Evolutionary conservation across 2,888 invertebrate species (phyloP).

Genomic region (Eupithecia vulgata): DNA sequence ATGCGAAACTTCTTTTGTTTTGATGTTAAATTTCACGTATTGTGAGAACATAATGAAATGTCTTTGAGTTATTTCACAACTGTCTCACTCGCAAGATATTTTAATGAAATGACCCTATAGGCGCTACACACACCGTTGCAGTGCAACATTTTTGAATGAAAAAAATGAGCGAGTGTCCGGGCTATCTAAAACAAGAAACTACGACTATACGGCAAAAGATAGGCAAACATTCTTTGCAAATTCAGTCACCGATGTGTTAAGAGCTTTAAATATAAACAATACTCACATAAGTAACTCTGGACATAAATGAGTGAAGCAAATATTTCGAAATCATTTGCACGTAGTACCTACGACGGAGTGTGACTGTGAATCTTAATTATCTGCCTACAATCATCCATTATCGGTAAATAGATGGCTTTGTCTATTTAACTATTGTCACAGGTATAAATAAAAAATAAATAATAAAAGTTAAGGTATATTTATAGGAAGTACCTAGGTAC

Average conservation of each 20-base stretch:
- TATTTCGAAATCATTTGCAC: slow-evolving; percentile 28
- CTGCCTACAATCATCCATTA: slow-evolving; percentile 20
- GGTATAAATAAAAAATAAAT: neutral
- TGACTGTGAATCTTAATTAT: slow-evolving; percentile 32
- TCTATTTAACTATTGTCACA: slow-evolving; percentile 16
- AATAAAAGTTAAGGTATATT: too few relatives aligned
- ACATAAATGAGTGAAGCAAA: slow-evolving; percentile 23
- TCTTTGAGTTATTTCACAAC: too few relatives aligned
- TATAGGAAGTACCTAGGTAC: too few relatives aligned
- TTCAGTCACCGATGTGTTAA: slow-evolving; percentile 5
- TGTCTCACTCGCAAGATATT: too few relatives aligned
- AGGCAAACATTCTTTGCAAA: neutral
- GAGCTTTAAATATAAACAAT: slow-evolving; percentile 14
- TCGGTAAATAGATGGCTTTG: slow-evolving; percentile 8
- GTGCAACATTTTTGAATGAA: too few relatives aligned
- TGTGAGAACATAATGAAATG: too few relatives aligned
- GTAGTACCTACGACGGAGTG: slow-evolving; percentile 7
- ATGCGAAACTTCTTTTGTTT: too few relatives aligned
- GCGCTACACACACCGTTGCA: too few relatives aligned
- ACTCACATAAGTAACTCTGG: slow-evolving; percentile 1
- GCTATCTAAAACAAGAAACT: neutral
- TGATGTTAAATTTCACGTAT: too few relatives aligned
- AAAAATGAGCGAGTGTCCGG: too few relatives aligned
- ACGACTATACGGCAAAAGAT: neutral
- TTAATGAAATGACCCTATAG: too few relatives aligned